Evolutionary conservation across 2,888 invertebrate genomes (phyloP), one percentile per base, ranked within the genome.

Genomic region (Macrophya annulata): DNA sequence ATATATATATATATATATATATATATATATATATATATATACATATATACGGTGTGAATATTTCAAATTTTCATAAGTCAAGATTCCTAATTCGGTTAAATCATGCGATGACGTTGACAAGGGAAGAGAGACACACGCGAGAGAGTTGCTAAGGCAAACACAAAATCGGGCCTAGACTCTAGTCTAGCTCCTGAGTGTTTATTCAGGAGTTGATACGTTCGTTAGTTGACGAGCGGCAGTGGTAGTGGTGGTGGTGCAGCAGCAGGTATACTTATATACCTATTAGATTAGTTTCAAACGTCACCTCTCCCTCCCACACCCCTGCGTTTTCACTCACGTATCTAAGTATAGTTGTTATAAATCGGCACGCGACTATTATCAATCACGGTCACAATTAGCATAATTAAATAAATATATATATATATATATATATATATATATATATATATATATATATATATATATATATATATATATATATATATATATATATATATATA

Each of bases 111-210:
- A 45, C 15, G 31, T 3, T 31, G 25, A 76, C n/a, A 48, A 48
- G 76, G 25, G 43, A 72, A n/a, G 21, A 72, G 37, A 17, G 17
- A 40, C 1, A 17, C 8, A n/a, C 40, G 40, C n/a, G 71, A 37
- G 71, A 72, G 77, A 77, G 77, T 77, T 55, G 25, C 77, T 77
- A 77, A n/a, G 51, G 55, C 77, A 77, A 77, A 77, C 77, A 77
- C 31, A 9, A 55, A 77, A 77, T 77, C 77, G 77, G 55, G 51
- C 77, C 77, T 77, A 77, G 48, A 17, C 43, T 55, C 77, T 3
- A 40, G 17, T 37, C 72, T 74, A 74, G 45, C 10, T 25, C n/a
- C 21, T 21, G 43, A 45, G 21, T 77, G 77, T 77, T 77, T 77
- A 55, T 55, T 51, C 77, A 55, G 77, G 31, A 77, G 77, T 77